Conservation (phyloP, 2,797 vertebrate species). For the Gallinago stenura region DNA sequence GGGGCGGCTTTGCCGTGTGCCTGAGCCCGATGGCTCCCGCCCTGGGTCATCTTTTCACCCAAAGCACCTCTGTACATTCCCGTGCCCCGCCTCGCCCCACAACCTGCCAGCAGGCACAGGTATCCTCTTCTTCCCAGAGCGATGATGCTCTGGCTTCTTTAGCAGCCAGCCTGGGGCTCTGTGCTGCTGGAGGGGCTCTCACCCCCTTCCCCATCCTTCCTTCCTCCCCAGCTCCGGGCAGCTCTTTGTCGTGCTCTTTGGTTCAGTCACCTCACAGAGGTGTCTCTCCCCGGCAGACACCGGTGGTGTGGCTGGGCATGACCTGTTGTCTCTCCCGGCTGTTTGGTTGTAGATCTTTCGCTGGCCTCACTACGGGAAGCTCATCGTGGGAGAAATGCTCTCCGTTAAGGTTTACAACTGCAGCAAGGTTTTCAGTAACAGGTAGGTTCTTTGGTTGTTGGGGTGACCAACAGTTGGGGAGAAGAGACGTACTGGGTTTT, state of each 20-base stretch:
- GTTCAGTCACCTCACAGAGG: background rate
- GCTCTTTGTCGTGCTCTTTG: accelerated
- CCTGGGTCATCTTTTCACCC: background rate
- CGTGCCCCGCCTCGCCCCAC: accelerated
- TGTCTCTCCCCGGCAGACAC: accelerated
- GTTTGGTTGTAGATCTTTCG: conserved; percentile 82
- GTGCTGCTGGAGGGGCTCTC: background rate
- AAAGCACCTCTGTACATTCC: accelerated
- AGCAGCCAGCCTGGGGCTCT: background rate
- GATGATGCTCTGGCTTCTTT: background rate
- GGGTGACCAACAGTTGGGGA: background rate
- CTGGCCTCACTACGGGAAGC: conserved; percentile 92
- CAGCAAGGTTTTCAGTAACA: conserved; percentile 91
- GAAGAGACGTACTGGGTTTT: background rate
- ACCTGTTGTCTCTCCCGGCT: background rate
- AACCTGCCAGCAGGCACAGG: background rate
- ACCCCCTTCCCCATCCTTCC: background rate
- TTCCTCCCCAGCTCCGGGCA: background rate
- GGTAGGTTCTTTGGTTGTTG: conserved; percentile 75
- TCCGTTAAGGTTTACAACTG: conserved; percentile 89
- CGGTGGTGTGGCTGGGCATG: background rate
- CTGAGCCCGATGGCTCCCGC: background rate
- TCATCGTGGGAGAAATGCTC: conserved; percentile 83
- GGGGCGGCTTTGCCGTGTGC: accelerated
- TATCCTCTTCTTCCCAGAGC: background rate